These are phyloP conservation scores for Bombus terrestris DNA, from an alignment of 1,140 invertebrate genomes.

Conservation along the genomic window DNA sequence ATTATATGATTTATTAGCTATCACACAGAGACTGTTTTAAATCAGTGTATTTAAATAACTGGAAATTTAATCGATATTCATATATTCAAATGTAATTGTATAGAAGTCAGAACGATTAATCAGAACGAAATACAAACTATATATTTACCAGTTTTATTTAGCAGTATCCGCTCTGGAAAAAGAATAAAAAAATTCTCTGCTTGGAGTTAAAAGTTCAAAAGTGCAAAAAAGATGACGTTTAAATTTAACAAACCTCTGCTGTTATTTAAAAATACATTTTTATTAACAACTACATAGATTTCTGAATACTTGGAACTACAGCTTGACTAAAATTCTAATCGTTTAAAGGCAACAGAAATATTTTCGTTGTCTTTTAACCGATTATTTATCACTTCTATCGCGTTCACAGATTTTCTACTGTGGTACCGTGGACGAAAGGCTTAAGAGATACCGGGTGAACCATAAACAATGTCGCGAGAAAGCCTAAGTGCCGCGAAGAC, in stretches of 20 bases:
- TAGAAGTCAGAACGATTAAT: neutral
- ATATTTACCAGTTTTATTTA: neutral
- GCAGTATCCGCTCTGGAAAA: neutral
- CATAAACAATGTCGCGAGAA: no score
- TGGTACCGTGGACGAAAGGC: no score
- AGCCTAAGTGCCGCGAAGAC: no score
- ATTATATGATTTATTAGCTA: neutral
- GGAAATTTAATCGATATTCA: neutral
- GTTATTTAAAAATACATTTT: neutral
- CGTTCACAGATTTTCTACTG: neutral
- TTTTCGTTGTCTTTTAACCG: neutral
- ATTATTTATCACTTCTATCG: neutral
- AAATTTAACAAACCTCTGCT: no score
- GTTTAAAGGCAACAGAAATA: neutral
- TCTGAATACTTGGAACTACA: no score
- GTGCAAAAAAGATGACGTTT: neutral
- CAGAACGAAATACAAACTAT: neutral
- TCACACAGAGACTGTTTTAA: neutral
- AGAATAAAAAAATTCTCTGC: neutral
- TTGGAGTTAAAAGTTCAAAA: neutral
- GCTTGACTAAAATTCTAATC: neutral
- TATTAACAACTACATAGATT: no score
- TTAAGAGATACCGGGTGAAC: no score
- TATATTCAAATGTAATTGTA: neutral
- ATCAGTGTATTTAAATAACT: neutral